Conservation (phyloP, 2,113 vertebrate genomes). For the Rhinolophus sinicus region DNA sequence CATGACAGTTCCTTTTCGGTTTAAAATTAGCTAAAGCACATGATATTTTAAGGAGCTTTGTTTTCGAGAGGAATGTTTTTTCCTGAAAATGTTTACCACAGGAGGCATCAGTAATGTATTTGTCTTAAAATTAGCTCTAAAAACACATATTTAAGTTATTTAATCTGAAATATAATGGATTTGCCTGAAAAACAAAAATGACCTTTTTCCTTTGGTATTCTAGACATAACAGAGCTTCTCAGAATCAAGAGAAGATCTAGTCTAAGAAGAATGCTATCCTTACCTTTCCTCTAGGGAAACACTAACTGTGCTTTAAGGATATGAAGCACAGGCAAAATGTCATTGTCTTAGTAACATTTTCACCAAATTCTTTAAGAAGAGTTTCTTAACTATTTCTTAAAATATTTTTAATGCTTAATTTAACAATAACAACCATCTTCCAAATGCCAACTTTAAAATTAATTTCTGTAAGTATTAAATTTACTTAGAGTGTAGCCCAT, state of each 20-base stretch:
- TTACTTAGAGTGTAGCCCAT: not conserved
- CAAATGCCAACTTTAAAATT: not conserved
- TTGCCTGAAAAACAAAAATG: conserved; percentile 50
- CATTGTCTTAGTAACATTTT: conserved; percentile 22
- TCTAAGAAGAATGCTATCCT: not conserved
- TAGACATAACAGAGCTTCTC: conserved; percentile 33
- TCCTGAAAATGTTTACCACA: conserved; percentile 67
- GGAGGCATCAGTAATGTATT: conserved; percentile 37
- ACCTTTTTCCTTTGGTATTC: conserved; percentile 61
- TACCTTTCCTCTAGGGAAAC: conserved; percentile 30
- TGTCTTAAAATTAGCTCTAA: conserved; percentile 61
- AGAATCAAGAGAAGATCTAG: conserved; percentile 53
- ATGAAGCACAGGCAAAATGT: conserved; percentile 52
- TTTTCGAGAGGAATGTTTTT: conserved; percentile 61
- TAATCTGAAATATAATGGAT: conserved; percentile 63
- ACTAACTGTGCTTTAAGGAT: conserved; percentile 17
- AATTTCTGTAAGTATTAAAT: not conserved
- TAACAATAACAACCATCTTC: conserved; percentile 11
- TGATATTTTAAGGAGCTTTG: conserved; percentile 66
- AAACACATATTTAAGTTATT: conserved; percentile 68
- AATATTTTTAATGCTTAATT: conserved; percentile 47
- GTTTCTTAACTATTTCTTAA: conserved; percentile 65
- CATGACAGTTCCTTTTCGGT: not conserved
- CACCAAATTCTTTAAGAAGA: conserved; percentile 62
- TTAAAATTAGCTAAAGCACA: conserved; percentile 66